Percentiles rank a stretch among this genome's conserved stretches.
phyloP scores from a whole-genome alignment of 1,140 invertebrate genomes.

The Drosophila repletoides region DNA sequence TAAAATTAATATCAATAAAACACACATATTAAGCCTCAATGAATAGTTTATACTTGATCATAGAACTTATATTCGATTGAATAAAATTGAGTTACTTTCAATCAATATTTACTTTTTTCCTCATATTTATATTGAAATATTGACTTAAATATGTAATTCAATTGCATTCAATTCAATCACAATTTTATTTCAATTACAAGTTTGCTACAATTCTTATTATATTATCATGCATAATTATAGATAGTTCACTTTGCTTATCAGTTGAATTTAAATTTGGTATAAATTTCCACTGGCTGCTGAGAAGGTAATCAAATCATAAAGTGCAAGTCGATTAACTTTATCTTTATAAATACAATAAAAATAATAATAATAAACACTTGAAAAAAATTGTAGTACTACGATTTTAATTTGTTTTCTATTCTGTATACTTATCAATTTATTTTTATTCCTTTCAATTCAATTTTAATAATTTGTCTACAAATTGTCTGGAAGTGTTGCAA shows the following conservation, averaged over 20 bases:
- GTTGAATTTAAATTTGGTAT: neutral
- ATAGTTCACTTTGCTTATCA: neutral
- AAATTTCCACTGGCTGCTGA: neutral
- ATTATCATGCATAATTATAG: neutral
- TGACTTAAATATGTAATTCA: no score
- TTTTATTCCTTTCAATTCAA: no score
- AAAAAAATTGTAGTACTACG: neutral
- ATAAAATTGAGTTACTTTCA: no score
- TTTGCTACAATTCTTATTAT: neutral
- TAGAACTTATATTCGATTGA: no score
- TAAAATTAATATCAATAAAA: no score
- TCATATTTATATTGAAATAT: no score
- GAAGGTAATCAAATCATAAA: neutral
- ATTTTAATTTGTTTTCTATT: neutral
- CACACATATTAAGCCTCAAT: no score
- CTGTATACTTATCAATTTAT: conserved; percentile 6
- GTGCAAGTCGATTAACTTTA: neutral
- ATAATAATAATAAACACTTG: no score
- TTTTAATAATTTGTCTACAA: no score
- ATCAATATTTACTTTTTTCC: neutral
- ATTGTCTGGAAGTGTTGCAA: no score
- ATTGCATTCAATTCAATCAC: neutral
- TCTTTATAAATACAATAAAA: neutral
- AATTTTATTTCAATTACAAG: neutral
- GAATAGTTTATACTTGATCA: no score